Conservation (phyloP, 2,113 vertebrate species). For the Narcine bancroftii region DNA sequence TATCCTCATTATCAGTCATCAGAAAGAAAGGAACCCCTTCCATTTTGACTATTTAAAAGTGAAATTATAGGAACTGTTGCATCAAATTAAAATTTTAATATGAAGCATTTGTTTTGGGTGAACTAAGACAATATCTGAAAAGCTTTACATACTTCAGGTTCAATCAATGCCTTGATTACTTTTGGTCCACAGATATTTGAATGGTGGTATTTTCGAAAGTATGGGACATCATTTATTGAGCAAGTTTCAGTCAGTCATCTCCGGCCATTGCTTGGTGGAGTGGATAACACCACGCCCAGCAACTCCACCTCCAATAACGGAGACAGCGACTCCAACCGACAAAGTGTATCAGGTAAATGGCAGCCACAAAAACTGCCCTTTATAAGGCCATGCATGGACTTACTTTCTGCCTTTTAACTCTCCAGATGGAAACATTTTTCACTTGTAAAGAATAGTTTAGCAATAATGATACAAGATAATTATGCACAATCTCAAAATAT, state of each 20-base stretch:
- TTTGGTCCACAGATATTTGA: conserved; percentile 80
- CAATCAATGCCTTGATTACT: conserved; percentile 15
- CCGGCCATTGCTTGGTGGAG: conserved; percentile 91
- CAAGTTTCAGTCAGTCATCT: conserved; percentile 96
- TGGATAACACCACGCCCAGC: conserved; percentile 83
- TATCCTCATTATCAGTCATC: not conserved
- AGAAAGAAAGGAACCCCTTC: not conserved
- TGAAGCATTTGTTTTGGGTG: not conserved
- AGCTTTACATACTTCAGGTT: not conserved
- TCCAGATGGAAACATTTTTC: not conserved
- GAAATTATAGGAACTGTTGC: not conserved
- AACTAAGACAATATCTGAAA: not conserved
- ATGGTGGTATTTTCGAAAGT: conserved; percentile 99
- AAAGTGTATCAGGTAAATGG: conserved; percentile 82
- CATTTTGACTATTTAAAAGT: not conserved
- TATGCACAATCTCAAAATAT: not conserved
- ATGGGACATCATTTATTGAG: conserved; percentile 95
- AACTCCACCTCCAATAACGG: conserved; percentile 76
- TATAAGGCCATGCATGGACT: not conserved
- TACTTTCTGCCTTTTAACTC: not conserved
- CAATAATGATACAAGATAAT: not conserved
- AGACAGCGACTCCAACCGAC: conserved; percentile 81
- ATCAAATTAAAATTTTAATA: not conserved
- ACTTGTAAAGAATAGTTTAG: not conserved
- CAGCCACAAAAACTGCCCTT: not conserved